Evolutionary conservation across 1,140 invertebrate genomes (phyloP), one percentile per base, ranked within the genome.

Genomic region (Nomia melanderi): DNA sequence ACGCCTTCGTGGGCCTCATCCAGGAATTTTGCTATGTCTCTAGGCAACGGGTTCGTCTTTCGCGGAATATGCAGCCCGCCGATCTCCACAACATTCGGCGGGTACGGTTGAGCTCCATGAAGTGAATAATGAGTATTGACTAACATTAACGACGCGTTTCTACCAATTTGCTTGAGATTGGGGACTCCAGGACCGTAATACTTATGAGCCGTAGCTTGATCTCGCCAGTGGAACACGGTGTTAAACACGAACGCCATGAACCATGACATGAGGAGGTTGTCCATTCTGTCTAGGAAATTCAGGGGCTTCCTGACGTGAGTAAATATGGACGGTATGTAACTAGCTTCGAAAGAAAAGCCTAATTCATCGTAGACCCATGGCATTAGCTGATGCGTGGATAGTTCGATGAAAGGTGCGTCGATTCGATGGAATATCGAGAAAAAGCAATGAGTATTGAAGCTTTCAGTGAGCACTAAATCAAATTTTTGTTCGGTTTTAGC

Each of bases 401-500:
- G n/a, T 0, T 88, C 90, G 1, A 96, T 87, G 1, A 93, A 91
- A 0, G 95, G 95, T 1, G 92, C 93, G 33, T 93, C 83, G 60
- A 95, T 92, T 1, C 73, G 80, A 54, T 90, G 77, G 0, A 88
- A 86, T 31, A 96, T 86, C 7, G 92, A 93, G 44, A 96, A 82
- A 79, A 94, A 93, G 77, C 95, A 96, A 62, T 96, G 94, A 2
- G 93, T 94, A 57, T 93, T 94, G 80, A 96, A 96, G 41, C 92
- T 92, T 82, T 96, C 95, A 0, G 93, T 92, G 8, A 96, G 84
- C 2, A 96, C 86, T 1, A 96, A 29, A 82, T 96, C 95, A 65
- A 95, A 96, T 6, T 93, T 92, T n/a, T 93, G 87, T 0, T 88
- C 73, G 0, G 90, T 90, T 44, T 90, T 90, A 36, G 94, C 81